A percentile compares a stretch with the other conserved stretches of the same genome.
Conservation (phyloP, 2,113 vertebrate species). For the Aix galericulata region DNA sequence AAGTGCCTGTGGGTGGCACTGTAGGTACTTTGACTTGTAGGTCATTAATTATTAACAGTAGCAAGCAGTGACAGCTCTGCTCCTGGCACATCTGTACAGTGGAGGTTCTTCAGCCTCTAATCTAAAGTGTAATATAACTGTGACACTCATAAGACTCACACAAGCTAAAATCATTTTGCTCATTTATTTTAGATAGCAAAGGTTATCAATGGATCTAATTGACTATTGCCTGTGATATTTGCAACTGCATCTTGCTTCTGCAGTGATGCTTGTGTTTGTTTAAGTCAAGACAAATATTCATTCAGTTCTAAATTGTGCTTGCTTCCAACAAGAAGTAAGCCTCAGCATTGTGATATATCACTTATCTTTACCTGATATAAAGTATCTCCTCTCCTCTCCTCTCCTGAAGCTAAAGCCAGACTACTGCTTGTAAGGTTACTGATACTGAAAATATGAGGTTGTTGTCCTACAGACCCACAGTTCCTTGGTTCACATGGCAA, state of each 20-base stretch:
- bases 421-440: neutral
- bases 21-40: neutral
- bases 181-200: neutral
- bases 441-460: neutral
- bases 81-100: neutral
- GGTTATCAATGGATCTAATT: neutral
- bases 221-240: neutral
- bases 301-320: neutral
- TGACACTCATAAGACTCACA: neutral
- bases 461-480: neutral
- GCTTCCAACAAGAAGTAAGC: neutral
- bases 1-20: conserved; percentile 35
- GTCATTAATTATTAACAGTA: conserved; percentile 18
- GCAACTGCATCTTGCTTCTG: neutral
- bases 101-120: neutral
- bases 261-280: neutral
- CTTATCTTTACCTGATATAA: neutral
- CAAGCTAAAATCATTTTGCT: neutral
- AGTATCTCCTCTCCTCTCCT: too few species aligned
- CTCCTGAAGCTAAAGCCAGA: neutral
- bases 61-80: neutral
- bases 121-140: neutral
- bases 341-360: neutral
- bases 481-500: neutral
- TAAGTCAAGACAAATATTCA: neutral